phyloP scores from a whole-genome alignment of 2,888 invertebrate genomes.

The Thymelicus lineola region DNA sequence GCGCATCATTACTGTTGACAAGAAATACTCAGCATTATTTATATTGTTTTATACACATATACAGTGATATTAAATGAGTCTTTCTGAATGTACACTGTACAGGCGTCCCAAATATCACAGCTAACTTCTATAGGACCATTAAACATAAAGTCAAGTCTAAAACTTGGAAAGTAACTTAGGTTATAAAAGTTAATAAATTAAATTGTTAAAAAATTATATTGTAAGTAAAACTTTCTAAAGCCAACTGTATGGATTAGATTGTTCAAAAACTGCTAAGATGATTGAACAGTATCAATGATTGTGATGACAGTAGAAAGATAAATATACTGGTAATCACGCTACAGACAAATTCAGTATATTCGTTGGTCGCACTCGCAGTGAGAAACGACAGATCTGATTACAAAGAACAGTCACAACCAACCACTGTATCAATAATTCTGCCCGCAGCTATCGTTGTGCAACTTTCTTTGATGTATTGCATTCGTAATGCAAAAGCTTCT shows the following conservation, averaged over 20 bases:
- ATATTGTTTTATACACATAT: too few relatives aligned
- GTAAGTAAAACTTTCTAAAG: neutral
- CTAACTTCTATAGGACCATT: too few relatives aligned
- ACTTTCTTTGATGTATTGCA: conserved; percentile 33
- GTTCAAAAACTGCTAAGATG: neutral
- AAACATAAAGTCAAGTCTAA: too few relatives aligned
- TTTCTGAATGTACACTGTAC: too few relatives aligned
- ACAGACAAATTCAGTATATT: neutral
- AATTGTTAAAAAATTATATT: too few relatives aligned
- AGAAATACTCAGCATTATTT: too few relatives aligned
- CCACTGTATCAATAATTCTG: neutral
- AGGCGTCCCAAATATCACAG: too few relatives aligned
- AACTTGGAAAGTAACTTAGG: too few relatives aligned
- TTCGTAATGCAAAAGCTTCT: conserved; percentile 15
- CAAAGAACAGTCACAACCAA: neutral
- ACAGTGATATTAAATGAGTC: too few relatives aligned
- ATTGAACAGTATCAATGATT: neutral
- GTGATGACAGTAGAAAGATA: neutral
- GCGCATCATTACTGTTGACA: too few relatives aligned
- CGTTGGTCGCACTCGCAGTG: neutral
- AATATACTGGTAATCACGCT: neutral
- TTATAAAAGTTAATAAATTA: too few relatives aligned
- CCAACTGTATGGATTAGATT: neutral
- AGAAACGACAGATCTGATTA: neutral
- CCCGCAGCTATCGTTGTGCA: conserved; percentile 10